Evolutionary conservation across 2,113 vertebrate species (phyloP).

Genomic region (Tautogolabrus adspersus): DNA sequence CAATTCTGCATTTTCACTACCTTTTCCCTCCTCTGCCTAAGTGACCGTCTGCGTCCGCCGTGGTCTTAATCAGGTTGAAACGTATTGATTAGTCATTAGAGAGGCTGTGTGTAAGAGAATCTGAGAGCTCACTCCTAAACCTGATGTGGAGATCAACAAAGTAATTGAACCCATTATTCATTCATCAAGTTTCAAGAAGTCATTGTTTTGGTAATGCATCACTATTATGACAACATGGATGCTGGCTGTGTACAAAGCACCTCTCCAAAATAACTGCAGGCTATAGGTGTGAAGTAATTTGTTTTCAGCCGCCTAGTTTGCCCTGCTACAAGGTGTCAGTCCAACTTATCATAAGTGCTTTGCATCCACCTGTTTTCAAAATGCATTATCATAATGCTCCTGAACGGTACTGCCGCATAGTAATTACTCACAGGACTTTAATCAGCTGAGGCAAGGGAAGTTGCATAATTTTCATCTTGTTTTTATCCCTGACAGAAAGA

Average conservation of each 20-base stretch:
- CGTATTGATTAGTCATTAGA: slow-evolving; percentile 57
- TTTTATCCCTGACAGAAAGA: slow-evolving; percentile 21
- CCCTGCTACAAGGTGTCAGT: slow-evolving; percentile 54
- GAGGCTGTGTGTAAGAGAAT: slow-evolving; percentile 42
- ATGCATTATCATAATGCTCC: slow-evolving; percentile 59
- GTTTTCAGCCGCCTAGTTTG: slow-evolving; percentile 60
- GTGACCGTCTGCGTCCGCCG: slow-evolving; percentile 25
- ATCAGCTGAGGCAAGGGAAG: slow-evolving; percentile 50
- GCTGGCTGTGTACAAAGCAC: slow-evolving; percentile 76
- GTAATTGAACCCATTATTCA: slow-evolving; percentile 44
- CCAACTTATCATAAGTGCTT: slow-evolving; percentile 62
- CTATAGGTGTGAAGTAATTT: slow-evolving; percentile 70
- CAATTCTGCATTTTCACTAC: background rate
- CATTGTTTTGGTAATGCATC: slow-evolving; percentile 70
- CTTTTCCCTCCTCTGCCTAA: slow-evolving; percentile 3
- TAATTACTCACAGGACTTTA: slow-evolving; percentile 61
- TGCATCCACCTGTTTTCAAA: slow-evolving; percentile 65
- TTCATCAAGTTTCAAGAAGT: slow-evolving; percentile 49
- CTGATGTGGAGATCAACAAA: slow-evolving; percentile 28
- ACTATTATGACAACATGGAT: slow-evolving; percentile 71
- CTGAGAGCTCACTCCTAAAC: slow-evolving; percentile 27
- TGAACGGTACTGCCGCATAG: slow-evolving; percentile 25
- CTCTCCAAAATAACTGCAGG: slow-evolving; percentile 69
- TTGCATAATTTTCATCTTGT: slow-evolving; percentile 8
- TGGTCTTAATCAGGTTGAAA: slow-evolving; percentile 55